Evolutionary conservation across 2,888 invertebrate genomes (phyloP).

Genomic region (Nomada fabriciana): DNA sequence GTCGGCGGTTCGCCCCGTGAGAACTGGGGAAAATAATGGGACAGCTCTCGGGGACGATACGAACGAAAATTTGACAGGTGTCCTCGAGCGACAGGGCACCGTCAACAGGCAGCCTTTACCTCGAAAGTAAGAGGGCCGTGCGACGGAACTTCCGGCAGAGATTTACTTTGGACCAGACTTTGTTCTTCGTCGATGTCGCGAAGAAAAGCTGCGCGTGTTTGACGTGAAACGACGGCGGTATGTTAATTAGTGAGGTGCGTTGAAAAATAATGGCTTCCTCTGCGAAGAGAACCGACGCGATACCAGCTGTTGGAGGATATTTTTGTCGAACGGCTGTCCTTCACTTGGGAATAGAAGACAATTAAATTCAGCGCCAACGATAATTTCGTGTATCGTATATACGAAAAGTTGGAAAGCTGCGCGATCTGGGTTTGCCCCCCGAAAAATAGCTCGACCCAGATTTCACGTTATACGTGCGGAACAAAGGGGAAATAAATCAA

Average conservation of each 20-base stretch:
- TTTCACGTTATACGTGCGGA: background rate
- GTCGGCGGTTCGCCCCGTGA: background rate
- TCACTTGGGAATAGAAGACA: too few species aligned
- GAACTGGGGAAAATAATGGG: background rate
- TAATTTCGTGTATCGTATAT: background rate
- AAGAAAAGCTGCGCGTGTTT: background rate
- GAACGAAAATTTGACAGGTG: background rate
- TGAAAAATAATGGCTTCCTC: too few species aligned
- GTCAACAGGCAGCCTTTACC: too few species aligned
- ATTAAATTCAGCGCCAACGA: too few species aligned
- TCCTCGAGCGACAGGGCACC: too few species aligned
- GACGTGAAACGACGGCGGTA: background rate
- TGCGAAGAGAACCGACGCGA: too few species aligned
- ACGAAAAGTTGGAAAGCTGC: background rate
- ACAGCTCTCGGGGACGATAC: background rate
- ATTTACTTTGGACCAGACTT: slow-evolving; percentile 21
- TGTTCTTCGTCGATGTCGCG: background rate
- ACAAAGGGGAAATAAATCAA: slow-evolving; percentile 42
- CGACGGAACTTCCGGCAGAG: background rate
- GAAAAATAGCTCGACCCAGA: slow-evolving; percentile 25
- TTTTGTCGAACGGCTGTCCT: too few species aligned
- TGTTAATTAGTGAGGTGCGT: too few species aligned
- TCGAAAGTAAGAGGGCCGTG: background rate
- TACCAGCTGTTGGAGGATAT: too few species aligned
- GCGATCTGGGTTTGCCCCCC: background rate